Evolutionary conservation across 1,140 invertebrate species (phyloP).

Genomic region (Cydia pomonella): DNA sequence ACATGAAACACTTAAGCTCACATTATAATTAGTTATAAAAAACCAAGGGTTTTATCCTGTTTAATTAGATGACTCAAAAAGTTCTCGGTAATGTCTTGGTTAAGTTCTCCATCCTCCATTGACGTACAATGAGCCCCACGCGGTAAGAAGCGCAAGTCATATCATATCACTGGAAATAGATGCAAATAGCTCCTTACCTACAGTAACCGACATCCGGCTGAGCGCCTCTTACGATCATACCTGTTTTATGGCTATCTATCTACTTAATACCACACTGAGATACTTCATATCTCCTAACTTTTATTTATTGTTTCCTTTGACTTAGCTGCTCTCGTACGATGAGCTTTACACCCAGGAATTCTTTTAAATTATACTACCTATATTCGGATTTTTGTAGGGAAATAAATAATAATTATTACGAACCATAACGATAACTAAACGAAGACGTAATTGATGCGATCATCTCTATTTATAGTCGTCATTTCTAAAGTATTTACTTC

Average conservation of each 20-base stretch:
- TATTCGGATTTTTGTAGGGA: slow-evolving; percentile 6
- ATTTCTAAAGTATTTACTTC: slow-evolving; percentile 50
- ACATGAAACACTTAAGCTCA: too few species aligned
- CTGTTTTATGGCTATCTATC: slow-evolving; percentile 25
- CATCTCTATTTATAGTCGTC: slow-evolving; percentile 47
- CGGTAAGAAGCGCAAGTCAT: slow-evolving; percentile 35
- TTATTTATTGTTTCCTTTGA: slow-evolving; percentile 37
- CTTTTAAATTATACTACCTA: background rate
- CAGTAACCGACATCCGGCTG: slow-evolving; percentile 43
- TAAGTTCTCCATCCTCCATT: background rate
- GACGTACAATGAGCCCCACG: background rate
- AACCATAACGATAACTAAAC: slow-evolving; percentile 29
- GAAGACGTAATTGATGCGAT: slow-evolving; percentile 34
- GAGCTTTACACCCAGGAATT: background rate
- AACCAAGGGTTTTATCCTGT: background rate
- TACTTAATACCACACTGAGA: slow-evolving; percentile 30
- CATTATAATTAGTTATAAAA: too few species aligned
- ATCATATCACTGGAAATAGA: slow-evolving; percentile 38
- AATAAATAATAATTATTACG: slow-evolving; percentile 14
- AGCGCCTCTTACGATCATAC: slow-evolving; percentile 40
- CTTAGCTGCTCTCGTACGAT: background rate
- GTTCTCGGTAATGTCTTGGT: slow-evolving; percentile 22
- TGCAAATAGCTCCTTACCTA: slow-evolving; percentile 41
- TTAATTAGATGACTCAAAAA: slow-evolving; percentile 30
- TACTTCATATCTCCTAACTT: slow-evolving; percentile 30